Evolutionary conservation across 2,888 invertebrate genomes (phyloP), one percentile per base, ranked within the genome.

Genomic region (Polydrusus tereticollis): DNA sequence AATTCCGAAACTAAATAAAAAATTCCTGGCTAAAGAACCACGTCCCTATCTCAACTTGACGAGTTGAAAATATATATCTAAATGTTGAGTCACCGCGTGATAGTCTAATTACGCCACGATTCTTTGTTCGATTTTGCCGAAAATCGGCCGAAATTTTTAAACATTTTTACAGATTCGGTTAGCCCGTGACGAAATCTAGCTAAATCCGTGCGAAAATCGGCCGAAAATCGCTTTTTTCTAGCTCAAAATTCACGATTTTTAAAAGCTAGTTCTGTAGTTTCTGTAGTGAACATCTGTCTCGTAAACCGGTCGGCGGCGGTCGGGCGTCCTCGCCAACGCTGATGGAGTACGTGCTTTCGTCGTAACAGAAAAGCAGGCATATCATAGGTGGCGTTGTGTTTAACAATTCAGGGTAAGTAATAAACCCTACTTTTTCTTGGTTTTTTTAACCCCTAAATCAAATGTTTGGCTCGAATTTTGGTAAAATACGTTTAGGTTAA

Each of bases 291-390:
- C 82, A 81, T 80, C 80, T 80, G 82, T 80, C 78, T 83, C 83
- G 83, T 82, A 21, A 77, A 73, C 69, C 72, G 70, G 64, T 83
- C 84, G 84, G 81, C 52, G 63, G 77, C 70, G 72, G 50, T 84
- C 84, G 83, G 80, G 57, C 75, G 74, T 78, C 77, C 78, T 81
- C 83, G 82, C 78, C 78, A 70, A 65, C 78, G 80, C 78, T 79
- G 79, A 82, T 82, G 83, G 82, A 79, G 82, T 86, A 85, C 86
- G 86, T 86, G 86, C 86, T 85, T 85, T 85, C 82, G 82, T 82
- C 82, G 81, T 82, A 82, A 81, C 76, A 77, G 75, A 76, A 77
- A 78, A 43, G 45, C 47, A 59, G 84, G 85, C 85, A 83, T 81
- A 83, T 84, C 77, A 82, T 86, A 86, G 86, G 85, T 86, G 86